Evolutionary conservation across 2,888 invertebrate species (phyloP).

Genomic region (Callinectes sapidus): DNA sequence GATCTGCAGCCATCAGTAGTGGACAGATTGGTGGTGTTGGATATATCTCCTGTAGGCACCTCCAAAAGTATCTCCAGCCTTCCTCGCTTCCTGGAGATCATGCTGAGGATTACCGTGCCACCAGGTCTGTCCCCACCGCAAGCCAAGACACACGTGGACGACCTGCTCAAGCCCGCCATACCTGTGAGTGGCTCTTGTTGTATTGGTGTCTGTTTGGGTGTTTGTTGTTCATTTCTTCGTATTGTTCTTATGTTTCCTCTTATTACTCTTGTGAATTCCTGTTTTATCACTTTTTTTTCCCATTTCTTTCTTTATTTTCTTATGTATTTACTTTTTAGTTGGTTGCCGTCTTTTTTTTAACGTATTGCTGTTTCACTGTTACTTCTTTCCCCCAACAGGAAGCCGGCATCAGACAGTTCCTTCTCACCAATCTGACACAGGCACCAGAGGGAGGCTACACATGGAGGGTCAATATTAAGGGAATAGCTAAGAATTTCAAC

Average conservation of each 20-base stretch:
- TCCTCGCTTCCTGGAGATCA: conserved; percentile 82
- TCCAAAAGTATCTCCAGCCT: conserved; percentile 74
- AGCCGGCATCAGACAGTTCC: conserved; percentile 80
- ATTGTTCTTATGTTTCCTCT: too few relatives aligned
- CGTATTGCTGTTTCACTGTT: background rate
- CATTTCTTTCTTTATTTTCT: background rate
- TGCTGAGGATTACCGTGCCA: conserved; percentile 81
- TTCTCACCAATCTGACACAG: conserved; percentile 90
- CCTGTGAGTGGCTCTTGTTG: conserved; percentile 72
- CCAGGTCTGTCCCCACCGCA: conserved; percentile 82
- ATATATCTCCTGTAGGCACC: conserved; percentile 81
- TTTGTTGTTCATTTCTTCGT: background rate
- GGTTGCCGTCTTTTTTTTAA: background rate
- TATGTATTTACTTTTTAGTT: background rate
- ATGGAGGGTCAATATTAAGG: conserved; percentile 87
- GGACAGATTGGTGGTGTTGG: conserved; percentile 83
- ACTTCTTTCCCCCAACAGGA: conserved; percentile 54
- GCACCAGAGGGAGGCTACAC: conserved; percentile 80
- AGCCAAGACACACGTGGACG: conserved; percentile 83
- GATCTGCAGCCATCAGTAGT: conserved; percentile 76
- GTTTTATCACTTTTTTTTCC: background rate
- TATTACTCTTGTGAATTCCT: background rate
- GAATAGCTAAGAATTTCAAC: conserved; percentile 67
- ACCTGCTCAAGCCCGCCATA: conserved; percentile 81
- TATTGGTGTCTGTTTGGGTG: background rate